Evolutionary conservation across 2,113 vertebrate species (phyloP), one percentile per base, ranked within the genome.

Genomic region (Cyanoramphus novaezelandiae): DNA sequence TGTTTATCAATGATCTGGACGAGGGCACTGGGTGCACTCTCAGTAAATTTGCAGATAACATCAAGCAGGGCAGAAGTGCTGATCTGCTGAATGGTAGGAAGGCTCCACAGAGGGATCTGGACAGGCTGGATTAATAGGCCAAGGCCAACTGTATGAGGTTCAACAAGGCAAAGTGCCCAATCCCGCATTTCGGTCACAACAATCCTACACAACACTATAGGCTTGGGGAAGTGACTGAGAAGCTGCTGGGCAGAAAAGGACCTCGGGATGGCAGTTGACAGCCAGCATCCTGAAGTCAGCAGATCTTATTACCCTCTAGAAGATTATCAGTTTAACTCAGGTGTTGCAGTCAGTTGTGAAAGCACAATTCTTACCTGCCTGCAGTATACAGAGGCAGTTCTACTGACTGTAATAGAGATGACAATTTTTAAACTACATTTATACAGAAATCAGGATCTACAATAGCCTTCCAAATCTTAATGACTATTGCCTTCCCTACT

Each of bases 241-340:
- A 82, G 28, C 33, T 88, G 21, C 3, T 17, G 0, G 0, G 18
- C 3, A 1, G 50, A 46, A 86, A 70, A 50, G 16, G 10, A 88
- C 33, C 17, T 63, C 6, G 8, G 24, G 2, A 4, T 41, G 7
- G 4, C 55, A 20, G 18, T 41, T 0, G 1, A 47, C 14, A 46
- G n/a, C 55, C 1, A 1, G 46, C 25, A 49, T n/a, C 46, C 31
- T 37, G 31, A 63, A 63, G 31, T 47, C 60, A 68, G 31, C 39
- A 67, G n/a, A 33, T 49, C 21, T 83, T 74, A 28, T 15, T 41
- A 60, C 14, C 13, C n/a, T 43, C 41, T 19, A 28, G 23, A 85
- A 69, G 53, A 57, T 11, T 31, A 20, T 50, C 31, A n/a, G 6
- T 68, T 49, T 68, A 88, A 35, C 37, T 59, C 43, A 46, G 47